These are phyloP conservation scores for Esox masquinongy DNA, from an alignment of 2,797 vertebrate species.

Conservation along the genomic window DNA sequence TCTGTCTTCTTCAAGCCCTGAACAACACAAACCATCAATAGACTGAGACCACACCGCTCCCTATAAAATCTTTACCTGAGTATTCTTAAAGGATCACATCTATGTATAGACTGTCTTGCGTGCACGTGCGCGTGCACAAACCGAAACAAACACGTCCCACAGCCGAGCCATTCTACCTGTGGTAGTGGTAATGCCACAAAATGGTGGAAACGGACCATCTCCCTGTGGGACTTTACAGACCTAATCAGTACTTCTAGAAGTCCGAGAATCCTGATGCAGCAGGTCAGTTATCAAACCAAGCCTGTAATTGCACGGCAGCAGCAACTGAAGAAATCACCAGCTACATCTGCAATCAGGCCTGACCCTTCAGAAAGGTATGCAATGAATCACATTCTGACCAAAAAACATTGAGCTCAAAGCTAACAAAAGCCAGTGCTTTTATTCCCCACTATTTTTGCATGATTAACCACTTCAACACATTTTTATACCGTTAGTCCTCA, in stretches of 20 bases:
- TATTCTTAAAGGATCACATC: slow-evolving; percentile 47
- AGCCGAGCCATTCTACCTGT: slow-evolving; percentile 9
- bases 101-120: slow-evolving; percentile 49
- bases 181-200: neutral
- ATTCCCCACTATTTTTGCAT: too few relatives aligned
- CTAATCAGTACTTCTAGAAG: slow-evolving; percentile 39
- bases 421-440: neutral
- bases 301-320: slow-evolving; percentile 48
- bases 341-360: slow-evolving; percentile 47
- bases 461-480: too few relatives aligned
- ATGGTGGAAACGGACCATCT: neutral
- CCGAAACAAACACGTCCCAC: slow-evolving; percentile 9
- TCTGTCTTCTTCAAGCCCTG: slow-evolving; percentile 35
- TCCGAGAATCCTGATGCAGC: slow-evolving; percentile 34
- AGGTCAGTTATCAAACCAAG: slow-evolving; percentile 48
- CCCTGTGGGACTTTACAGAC: neutral
- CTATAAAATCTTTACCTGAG: slow-evolving; percentile 61
- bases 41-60: slow-evolving; percentile 52
- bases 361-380: slow-evolving; percentile 40
- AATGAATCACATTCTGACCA: slow-evolving; percentile 3
- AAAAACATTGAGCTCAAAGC: neutral
- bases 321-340: slow-evolving; percentile 39
- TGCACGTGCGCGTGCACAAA: slow-evolving; percentile 38
- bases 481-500: too few relatives aligned
- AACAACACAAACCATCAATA: slow-evolving; percentile 59